Base-by-base conservation (phyloP, 1,140 invertebrate genomes). In the Laupala kohalensis region DNA sequence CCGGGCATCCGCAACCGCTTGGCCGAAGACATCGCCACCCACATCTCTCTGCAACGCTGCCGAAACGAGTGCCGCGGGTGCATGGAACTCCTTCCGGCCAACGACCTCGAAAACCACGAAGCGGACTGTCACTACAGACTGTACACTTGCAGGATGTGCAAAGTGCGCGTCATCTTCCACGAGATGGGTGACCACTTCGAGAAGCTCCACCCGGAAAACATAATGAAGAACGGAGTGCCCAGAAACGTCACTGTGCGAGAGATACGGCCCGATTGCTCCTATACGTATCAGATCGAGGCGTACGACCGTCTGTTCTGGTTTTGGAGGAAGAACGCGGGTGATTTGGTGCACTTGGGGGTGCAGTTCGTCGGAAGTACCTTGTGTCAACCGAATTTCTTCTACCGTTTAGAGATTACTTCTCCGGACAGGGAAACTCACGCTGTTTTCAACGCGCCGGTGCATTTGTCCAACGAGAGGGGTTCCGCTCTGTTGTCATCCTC, bases 1-100 rank as follows among this genome's bases (percentile, higher is more conserved):
- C 89, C 87, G 0, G 87, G 86, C 75, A 90, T 89, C 73, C 83
- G 90, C 70, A 92, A 91, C 80, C 81, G 89, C 77, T 85, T 85
- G 12, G 86, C 94, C 82, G 92, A 94, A 77, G 88, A 90, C 15
- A 74, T 84, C 5, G 69, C 69, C 0, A 70, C 37, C 37, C 37
- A 53, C 37, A 53, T 53, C 19, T 9, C 37, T 53, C 37, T 53
- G 9, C 37, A 53, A 19, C 37, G 37, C 9, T 53, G 37, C 37
- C 9, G 4, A 53, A 53, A 53, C 37, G 37, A 53, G 1, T 13
- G 19, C 19, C 9, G 37, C 9, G 37, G 37, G 19, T 53, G 37
- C 37, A 9, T 13, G 4, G 37, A 53, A 53, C 37, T 53, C 19
- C 9, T 53, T 4, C 37, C 37, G 9, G 19, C 37, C 1, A 53